Base-by-base conservation (phyloP, 2,888 invertebrate species). In the Coenonympha arcania region DNA sequence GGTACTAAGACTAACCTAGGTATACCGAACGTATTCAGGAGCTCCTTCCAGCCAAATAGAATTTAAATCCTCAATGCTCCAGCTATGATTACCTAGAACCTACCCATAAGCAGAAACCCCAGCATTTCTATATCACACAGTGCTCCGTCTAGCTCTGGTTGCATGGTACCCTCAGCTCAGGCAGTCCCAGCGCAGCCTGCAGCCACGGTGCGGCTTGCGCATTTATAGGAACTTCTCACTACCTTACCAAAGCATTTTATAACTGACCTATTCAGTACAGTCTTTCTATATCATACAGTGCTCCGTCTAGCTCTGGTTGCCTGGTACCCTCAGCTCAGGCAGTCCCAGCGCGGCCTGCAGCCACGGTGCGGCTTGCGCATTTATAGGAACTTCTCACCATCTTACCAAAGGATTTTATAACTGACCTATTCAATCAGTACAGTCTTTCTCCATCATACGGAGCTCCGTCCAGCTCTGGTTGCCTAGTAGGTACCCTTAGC, bases 401-500 rank as follows among this genome's bases (percentile, higher is more conserved):
- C 2, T 9, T 26, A 28, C 3, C 28, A n/a, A n/a, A n/a, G n/a
- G n/a, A n/a, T n/a, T n/a, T n/a, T n/a, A n/a, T n/a, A n/a, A n/a
- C n/a, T n/a, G n/a, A 31, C 31, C 31, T 31, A 3, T 11, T 28
- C 20, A n/a, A n/a, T n/a, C n/a, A n/a, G 55, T 60, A 82, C 26
- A 85, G 63, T 52, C 83, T 71, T 52, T 85, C 84, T 1, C 82
- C 79, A 13, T 80, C 76, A 24, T 53, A 79, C 0, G 85, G 85
- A 5, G 66, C 75, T 3, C 65, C 75, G 30, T 85, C 84, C 0
- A 82, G 62, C 55, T 76, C 71, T 1, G 84, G 84, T 40, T 85
- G 85, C 41, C 84, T 62, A n/a, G n/a, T n/a, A n/a, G 52, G 57
- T 58, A 0, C 71, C 79, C 20, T 82, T 84, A 0, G 84, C n/a